These are phyloP conservation scores for Rana temporaria DNA, from an alignment of 2,113 vertebrate species.

Conservation along the genomic window DNA sequence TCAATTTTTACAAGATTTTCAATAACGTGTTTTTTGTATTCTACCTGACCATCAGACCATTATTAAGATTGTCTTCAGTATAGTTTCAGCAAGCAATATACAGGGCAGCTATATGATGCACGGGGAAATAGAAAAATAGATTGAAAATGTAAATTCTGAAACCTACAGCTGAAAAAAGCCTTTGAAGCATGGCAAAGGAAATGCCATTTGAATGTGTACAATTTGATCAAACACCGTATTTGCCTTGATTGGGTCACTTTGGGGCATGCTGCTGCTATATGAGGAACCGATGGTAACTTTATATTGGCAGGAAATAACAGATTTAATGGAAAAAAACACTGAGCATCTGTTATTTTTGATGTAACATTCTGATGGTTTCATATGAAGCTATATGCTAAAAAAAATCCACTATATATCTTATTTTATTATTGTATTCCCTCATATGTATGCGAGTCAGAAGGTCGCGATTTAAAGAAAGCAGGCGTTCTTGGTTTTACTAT, in stretches of 20 bases:
- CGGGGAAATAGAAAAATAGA: slow-evolving; percentile 48
- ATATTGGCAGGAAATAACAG: slow-evolving; percentile 28
- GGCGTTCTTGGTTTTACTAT: background rate
- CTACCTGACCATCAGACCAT: too few relatives aligned
- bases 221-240: slow-evolving; percentile 31
- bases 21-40: background rate
- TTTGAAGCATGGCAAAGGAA: slow-evolving; percentile 22
- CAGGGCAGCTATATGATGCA: slow-evolving; percentile 17
- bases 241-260: slow-evolving; percentile 27
- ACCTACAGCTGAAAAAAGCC: slow-evolving; percentile 6
- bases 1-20: slow-evolving; percentile 32
- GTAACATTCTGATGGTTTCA: background rate
- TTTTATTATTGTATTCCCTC: slow-evolving; percentile 6
- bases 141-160: slow-evolving; percentile 53
- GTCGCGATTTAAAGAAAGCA: background rate
- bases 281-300: slow-evolving; percentile 21
- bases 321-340: slow-evolving; percentile 6
- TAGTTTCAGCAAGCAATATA: slow-evolving; percentile 4
- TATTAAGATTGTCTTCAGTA: background rate
- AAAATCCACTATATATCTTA: background rate
- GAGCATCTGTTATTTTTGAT: slow-evolving; percentile 18
- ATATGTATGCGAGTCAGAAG: background rate
- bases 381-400: background rate
- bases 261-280: slow-evolving; percentile 22
- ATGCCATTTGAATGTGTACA: slow-evolving; percentile 34